Base-by-base conservation (phyloP, 2,888 invertebrate genomes). In the Andrena minutula region DNA sequence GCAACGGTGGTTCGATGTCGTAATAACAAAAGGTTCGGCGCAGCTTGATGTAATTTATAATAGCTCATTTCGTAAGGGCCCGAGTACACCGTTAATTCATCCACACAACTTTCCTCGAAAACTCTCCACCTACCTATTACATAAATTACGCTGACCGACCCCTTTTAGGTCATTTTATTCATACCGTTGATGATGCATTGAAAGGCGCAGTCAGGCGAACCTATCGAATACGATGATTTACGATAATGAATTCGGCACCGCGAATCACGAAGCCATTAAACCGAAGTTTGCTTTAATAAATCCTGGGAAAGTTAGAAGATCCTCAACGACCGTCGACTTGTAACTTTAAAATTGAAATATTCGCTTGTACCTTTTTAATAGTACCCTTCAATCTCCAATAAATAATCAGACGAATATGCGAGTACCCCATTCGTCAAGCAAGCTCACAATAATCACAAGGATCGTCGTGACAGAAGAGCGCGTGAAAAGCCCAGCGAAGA, bases 21-120 rank as follows among this genome's bases (percentile, higher is more conserved):
- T 49, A 76, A 82, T 77, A 58, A 56, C 66, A 74, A 75, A 79
- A 69, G 65, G 60, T 64, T 32, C 56, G 51, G 41, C 76, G 7
- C 66, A 6, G 66, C 41, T 41, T 20, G 56, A 10, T 8, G 60
- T 74, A 84, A 87, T 84, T 87, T 87, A 82, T 82, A 80, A 74
- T 35, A 56, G 41, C 53, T 76, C 63, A 65, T 79, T 77, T 83
- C 78, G 58, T 49, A 68, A 65, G 30, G n/a, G 23, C 53, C 65
- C 64, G 5, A 10, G 35, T n/a, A 26, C 28, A 35, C 58, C 63
- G 32, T 81, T 83, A 72, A 86, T 87, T 76, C 71, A 74, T 51
- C 74, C 20, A 41, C 35, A n/a, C 28, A 58, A 74, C 64, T 66
- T 75, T 51, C 49, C 58, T n/a, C 56, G 47, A 23, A 74, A 80